A percentile compares a stretch with the other conserved stretches of the same genome.
Evolutionary conservation across 1,140 invertebrate genomes (phyloP).

Genomic region (Pseudomyrmex concolor): DNA sequence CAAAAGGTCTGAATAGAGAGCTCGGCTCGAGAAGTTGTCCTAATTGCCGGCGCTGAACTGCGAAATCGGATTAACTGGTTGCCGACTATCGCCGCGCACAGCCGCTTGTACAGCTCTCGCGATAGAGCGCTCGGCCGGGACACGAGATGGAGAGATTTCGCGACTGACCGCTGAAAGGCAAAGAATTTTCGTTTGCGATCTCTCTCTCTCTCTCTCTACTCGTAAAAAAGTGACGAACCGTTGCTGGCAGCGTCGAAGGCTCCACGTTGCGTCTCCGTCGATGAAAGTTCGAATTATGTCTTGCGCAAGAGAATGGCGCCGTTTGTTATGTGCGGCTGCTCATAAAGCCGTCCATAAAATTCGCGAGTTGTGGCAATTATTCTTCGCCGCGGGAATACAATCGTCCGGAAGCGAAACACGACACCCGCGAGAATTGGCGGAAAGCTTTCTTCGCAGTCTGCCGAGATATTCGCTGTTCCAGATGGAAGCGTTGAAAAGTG

Average conservation of each 20-base stretch:
- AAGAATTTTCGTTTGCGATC: slow-evolving; percentile 2
- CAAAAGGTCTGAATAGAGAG: slow-evolving; percentile 60
- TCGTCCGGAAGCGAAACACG: slow-evolving; percentile 1
- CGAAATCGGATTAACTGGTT: slow-evolving; percentile 49
- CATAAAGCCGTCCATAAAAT: slow-evolving; percentile 58
- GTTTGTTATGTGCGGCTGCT: slow-evolving; percentile 17
- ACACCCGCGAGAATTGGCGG: slow-evolving; percentile 15
- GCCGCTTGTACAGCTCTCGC: background rate
- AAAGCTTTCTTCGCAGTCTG: background rate
- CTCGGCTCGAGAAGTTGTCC: slow-evolving; percentile 5
- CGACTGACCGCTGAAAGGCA: background rate
- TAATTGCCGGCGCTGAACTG: slow-evolving; percentile 56
- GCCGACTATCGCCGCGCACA: slow-evolving; percentile 22
- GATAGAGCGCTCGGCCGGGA: background rate
- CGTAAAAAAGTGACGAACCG: slow-evolving; percentile 25
- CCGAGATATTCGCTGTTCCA: background rate
- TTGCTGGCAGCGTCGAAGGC: slow-evolving; percentile 18
- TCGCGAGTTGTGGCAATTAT: slow-evolving; percentile 44
- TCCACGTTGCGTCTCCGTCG: background rate
- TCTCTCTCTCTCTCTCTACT: background rate
- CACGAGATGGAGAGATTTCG: slow-evolving; percentile 23
- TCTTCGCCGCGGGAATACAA: slow-evolving; percentile 25
- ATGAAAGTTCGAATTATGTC: slow-evolving; percentile 58
- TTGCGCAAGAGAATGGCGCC: slow-evolving; percentile 26
- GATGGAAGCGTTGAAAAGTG: slow-evolving; percentile 31